Percentiles rank a stretch among this genome's conserved stretches.
Conservation (phyloP, 2,797 vertebrate species). For the Semotilus atromaculatus region DNA sequence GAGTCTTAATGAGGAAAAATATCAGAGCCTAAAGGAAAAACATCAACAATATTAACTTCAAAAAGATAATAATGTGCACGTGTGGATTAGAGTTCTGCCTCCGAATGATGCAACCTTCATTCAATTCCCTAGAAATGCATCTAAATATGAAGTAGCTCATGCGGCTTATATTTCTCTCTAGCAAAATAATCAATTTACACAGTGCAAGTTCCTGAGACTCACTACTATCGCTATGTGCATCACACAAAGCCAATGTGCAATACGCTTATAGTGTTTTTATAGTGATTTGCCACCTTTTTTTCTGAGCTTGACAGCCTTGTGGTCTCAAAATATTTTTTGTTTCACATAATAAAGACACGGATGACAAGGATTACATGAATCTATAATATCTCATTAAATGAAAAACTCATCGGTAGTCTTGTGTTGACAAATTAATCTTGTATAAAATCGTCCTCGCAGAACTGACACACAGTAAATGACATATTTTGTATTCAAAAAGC, state of each 20-base stretch:
- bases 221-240: background rate
- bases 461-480: no score
- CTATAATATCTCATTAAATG: slow-evolving; percentile 11
- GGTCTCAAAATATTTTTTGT: background rate
- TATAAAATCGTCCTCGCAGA: background rate
- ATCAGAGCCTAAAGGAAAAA: slow-evolving; percentile 17
- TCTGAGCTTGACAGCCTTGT: background rate
- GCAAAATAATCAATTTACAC: slow-evolving; percentile 7
- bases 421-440: background rate
- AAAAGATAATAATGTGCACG: background rate
- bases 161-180: background rate
- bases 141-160: background rate
- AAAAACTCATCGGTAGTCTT: background rate
- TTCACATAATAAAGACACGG: background rate
- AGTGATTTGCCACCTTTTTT: background rate
- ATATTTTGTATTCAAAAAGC: background rate
- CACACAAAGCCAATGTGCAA: background rate
- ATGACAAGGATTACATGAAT: background rate
- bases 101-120: slow-evolving; percentile 7
- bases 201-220: background rate
- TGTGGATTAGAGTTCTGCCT: background rate
- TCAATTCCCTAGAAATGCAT: slow-evolving; percentile 13
- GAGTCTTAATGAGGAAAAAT: background rate
- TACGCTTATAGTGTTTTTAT: background rate
- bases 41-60: slow-evolving; percentile 3